Evolutionary conservation across 1,140 invertebrate genomes (phyloP).

Genomic region (Tetragnatha versicolor): DNA sequence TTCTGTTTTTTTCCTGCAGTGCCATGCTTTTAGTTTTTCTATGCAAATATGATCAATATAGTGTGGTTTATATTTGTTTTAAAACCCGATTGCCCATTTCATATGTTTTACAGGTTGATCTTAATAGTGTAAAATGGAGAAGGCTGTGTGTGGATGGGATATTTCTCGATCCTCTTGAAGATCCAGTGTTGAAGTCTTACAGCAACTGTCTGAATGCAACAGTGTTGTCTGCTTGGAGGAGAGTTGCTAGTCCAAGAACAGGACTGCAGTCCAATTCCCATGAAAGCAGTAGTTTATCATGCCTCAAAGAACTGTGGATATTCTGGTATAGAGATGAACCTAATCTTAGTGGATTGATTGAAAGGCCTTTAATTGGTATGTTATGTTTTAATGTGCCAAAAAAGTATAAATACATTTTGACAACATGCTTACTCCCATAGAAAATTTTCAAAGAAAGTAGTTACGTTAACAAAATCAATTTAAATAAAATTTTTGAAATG

Average conservation of each 20-base stretch:
- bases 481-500: too few relatives aligned
- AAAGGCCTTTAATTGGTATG: constrained; percentile 10
- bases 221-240: constrained; percentile 95
- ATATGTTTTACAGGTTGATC: constrained; percentile 81
- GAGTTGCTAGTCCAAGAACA: constrained; percentile 63
- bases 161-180: constrained; percentile 77
- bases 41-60: too few relatives aligned
- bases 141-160: constrained; percentile 79
- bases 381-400: too few relatives aligned
- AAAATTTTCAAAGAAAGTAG: too few relatives aligned
- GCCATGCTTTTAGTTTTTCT: too few relatives aligned
- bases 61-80: background rate
- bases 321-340: constrained; percentile 99
- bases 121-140: constrained; percentile 99
- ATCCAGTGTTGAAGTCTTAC: constrained; percentile 92
- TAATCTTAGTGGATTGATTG: constrained; percentile 69
- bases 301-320: constrained; percentile 92
- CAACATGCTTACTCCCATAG: too few relatives aligned
- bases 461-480: too few relatives aligned
- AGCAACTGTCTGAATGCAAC: constrained; percentile 90
- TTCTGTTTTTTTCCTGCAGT: too few relatives aligned
- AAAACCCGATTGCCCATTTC: background rate
- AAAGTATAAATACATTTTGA: too few relatives aligned
- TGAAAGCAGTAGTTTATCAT: constrained; percentile 24
- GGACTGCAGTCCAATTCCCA: background rate